phyloP scores from a whole-genome alignment of 2,797 vertebrate genomes.

The Sylvilagus floridanus region DNA sequence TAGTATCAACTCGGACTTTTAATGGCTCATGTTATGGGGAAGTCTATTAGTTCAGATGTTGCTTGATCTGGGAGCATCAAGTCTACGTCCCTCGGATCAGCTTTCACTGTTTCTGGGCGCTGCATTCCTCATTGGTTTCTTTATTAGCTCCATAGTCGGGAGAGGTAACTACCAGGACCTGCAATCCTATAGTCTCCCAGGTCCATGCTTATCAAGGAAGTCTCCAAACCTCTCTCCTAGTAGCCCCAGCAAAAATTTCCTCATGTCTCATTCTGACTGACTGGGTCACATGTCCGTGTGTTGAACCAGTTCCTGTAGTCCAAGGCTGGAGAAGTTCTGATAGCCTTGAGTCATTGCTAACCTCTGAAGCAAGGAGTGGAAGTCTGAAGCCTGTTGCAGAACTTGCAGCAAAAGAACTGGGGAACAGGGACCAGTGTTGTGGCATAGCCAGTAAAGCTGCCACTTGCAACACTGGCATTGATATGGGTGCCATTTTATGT shows the following conservation, averaged over 20 bases:
- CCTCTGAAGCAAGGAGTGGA: not conserved
- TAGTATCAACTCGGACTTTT: not conserved
- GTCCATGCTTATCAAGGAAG: not conserved
- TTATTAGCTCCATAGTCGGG: not conserved
- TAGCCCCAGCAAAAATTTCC: not conserved
- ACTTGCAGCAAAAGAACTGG: not conserved
- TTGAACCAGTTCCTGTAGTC: not conserved
- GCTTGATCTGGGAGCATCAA: not conserved
- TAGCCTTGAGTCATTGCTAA: not conserved
- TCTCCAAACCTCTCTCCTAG: not conserved
- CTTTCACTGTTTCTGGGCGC: not conserved
- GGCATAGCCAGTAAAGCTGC: too few relatives aligned
- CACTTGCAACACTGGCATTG: too few relatives aligned
- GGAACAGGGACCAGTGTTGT: not conserved
- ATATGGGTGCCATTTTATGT: too few relatives aligned
- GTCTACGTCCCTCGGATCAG: not conserved
- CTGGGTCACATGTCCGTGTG: not conserved
- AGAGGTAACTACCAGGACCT: not conserved
- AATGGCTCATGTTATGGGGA: not conserved
- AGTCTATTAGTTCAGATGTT: not conserved
- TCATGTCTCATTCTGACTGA: not conserved
- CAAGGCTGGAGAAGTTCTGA: not conserved
- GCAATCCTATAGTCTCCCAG: not conserved
- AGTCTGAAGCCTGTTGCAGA: conserved; percentile 3
- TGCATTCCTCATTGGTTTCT: not conserved